These are phyloP conservation scores for Corvus moneduloides DNA, from an alignment of 2,113 vertebrate genomes.

Conservation along the genomic window DNA sequence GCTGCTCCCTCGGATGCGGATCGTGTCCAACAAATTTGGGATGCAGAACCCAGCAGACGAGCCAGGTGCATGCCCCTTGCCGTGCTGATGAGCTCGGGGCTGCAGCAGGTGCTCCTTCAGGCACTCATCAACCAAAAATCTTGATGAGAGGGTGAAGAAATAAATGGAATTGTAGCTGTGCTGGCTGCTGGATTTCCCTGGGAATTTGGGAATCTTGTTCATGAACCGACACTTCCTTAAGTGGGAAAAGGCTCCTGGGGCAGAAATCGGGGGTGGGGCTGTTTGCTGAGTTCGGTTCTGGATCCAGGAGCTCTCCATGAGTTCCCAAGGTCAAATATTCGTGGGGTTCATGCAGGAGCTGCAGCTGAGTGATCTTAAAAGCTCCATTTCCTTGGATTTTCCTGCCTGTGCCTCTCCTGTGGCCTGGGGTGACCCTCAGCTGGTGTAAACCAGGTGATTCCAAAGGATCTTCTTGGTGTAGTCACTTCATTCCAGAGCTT, in stretches of 20 bases:
- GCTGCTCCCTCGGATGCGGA: neutral
- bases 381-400: accelerated
- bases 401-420: neutral
- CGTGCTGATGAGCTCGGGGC: neutral
- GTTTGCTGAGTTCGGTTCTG: neutral
- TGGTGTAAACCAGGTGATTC: accelerated
- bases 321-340: neutral
- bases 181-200: neutral
- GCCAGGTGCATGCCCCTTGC: neutral
- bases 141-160: neutral
- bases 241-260: neutral
- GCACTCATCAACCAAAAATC: neutral
- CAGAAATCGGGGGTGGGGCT: neutral
- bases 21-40: neutral
- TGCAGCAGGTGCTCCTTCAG: neutral
- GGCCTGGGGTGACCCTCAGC: neutral
- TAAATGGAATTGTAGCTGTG: neutral
- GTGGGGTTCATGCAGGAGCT: neutral
- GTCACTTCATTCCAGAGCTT: accelerated
- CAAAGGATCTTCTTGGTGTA: accelerated
- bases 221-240: accelerated
- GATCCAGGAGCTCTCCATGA: accelerated
- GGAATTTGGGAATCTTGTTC: accelerated
- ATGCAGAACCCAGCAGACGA: neutral
- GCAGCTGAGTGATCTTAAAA: neutral